phyloP scores from a whole-genome alignment of 1,140 invertebrate species.

The Heliconius congener region DNA sequence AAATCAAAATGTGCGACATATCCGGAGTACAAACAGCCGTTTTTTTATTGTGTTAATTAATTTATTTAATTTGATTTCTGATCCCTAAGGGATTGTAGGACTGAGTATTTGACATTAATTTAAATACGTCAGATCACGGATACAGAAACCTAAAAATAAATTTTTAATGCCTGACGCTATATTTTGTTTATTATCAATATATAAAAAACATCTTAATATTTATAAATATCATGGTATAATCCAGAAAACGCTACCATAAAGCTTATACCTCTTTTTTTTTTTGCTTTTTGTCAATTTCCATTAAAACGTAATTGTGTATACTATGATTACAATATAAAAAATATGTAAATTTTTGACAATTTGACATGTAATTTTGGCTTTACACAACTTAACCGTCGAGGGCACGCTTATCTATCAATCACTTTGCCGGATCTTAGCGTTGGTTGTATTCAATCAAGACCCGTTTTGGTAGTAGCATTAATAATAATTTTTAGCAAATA shows the following conservation, averaged over 20 bases:
- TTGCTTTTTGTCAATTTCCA: neutral
- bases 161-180: too few species aligned
- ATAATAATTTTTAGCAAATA: neutral
- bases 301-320: neutral
- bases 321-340: neutral
- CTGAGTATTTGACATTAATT: too few species aligned
- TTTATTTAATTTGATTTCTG: too few species aligned
- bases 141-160: too few species aligned
- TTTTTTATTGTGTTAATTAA: too few species aligned
- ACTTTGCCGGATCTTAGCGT: slow-evolving; percentile 9
- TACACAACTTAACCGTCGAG: neutral
- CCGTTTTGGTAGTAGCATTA: neutral
- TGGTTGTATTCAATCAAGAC: slow-evolving; percentile 1
- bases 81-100: too few species aligned
- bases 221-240: too few species aligned
- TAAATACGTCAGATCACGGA: too few species aligned
- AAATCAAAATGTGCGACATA: too few species aligned
- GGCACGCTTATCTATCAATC: slow-evolving; percentile 10
- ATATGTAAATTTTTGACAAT: slow-evolving; percentile 1
- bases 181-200: too few species aligned
- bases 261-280: neutral
- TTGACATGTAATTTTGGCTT: slow-evolving; percentile 11
- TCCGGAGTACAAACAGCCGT: too few species aligned
- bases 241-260: neutral
- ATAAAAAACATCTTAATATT: too few species aligned